Evolutionary conservation across 2,888 invertebrate genomes (phyloP).

Genomic region (Actias luna): DNA sequence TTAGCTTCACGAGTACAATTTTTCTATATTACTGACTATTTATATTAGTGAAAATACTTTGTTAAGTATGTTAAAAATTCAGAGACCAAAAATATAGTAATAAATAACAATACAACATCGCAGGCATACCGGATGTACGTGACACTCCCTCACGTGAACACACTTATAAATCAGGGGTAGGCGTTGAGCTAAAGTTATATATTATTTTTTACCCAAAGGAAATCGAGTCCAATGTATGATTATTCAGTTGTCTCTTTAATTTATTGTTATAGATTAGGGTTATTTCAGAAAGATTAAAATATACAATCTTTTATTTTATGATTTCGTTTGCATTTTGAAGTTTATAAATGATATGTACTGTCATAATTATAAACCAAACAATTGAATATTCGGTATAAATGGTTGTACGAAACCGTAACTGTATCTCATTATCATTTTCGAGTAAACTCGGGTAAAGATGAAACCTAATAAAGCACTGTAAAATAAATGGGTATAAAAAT

Average conservation of each 20-base stretch:
- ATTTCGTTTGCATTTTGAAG: neutral
- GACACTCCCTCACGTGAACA: constrained; percentile 49
- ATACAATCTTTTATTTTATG: neutral
- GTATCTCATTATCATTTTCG: too few relatives aligned
- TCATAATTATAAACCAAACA: too few relatives aligned
- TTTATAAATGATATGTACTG: too few relatives aligned
- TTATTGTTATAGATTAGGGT: neutral
- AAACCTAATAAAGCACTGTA: too few relatives aligned
- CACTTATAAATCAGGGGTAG: constrained; percentile 59
- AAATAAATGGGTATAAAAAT: too few relatives aligned
- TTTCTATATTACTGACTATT: too few relatives aligned
- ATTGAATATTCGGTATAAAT: too few relatives aligned
- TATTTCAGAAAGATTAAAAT: neutral
- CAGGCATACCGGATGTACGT: constrained; percentile 47
- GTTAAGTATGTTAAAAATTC: constrained; percentile 28
- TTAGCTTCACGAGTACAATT: too few relatives aligned
- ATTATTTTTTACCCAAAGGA: constrained; percentile 43
- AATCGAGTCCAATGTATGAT: constrained; percentile 26
- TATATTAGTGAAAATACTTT: neutral
- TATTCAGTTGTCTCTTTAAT: constrained; percentile 4
- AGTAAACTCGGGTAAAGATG: too few relatives aligned
- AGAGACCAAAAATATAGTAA: constrained; percentile 39
- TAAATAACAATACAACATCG: constrained; percentile 49
- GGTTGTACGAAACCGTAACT: too few relatives aligned
- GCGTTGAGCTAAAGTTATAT: constrained; percentile 61